These are phyloP conservation scores for Rhyzopertha dominica DNA, from an alignment of 1,140 invertebrate species.

Conservation along the genomic window DNA sequence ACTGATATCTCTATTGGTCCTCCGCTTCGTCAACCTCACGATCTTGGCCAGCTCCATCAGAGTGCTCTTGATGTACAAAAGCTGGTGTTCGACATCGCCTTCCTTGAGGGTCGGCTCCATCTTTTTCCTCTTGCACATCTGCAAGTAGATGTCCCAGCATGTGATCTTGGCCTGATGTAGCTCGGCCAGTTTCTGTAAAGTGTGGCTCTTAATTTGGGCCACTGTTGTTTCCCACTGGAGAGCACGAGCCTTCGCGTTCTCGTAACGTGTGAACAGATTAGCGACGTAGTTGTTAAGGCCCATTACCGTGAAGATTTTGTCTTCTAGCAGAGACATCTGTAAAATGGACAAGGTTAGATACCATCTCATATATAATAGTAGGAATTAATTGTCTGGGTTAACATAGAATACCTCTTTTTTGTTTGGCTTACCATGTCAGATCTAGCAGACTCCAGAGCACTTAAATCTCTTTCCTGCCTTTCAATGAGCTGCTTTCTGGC, in stretches of 20 bases:
- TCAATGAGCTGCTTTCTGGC: constrained; percentile 5
- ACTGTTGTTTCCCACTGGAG: constrained; percentile 22
- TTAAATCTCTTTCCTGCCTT: constrained; percentile 9
- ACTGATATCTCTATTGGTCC: too few relatives aligned
- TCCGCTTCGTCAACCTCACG: too few relatives aligned
- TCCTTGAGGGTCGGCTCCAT: constrained; percentile 22
- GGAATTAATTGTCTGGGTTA: neutral
- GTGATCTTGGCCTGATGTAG: constrained; percentile 26
- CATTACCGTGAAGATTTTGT: constrained; percentile 5
- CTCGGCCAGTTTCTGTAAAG: constrained; percentile 19
- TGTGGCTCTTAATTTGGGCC: constrained; percentile 24
- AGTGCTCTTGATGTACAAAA: constrained; percentile 27
- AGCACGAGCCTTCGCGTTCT: constrained; percentile 24
- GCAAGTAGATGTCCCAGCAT: constrained; percentile 25
- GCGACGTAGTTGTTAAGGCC: constrained; percentile 27
- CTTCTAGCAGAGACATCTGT: neutral
- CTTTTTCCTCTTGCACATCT: constrained; percentile 23
- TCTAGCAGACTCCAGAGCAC: constrained; percentile 10
- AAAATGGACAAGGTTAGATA: neutral
- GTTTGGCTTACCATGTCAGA: constrained; percentile 6
- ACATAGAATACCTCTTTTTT: neutral
- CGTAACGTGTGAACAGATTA: constrained; percentile 22
- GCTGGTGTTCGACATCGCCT: constrained; percentile 24
- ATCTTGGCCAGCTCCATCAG: constrained; percentile 22
- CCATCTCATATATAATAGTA: neutral